A percentile compares a stretch with the other conserved stretches of the same genome.
Conservation (phyloP, 2,888 invertebrate genomes). For the Clitarchus hookeri region DNA sequence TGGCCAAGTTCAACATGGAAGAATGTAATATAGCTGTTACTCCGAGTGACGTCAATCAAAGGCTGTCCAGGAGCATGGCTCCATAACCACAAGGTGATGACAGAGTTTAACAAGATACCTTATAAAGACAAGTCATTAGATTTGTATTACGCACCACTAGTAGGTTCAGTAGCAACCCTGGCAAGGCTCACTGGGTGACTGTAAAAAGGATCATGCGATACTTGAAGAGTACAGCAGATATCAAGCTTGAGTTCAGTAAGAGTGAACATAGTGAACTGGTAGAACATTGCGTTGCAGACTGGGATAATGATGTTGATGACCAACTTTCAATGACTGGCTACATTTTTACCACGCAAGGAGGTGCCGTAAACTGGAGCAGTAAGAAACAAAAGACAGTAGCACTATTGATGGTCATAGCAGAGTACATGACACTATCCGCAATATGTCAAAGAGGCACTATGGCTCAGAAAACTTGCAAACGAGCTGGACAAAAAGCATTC, state of each 20-base stretch:
- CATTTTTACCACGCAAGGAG: not conserved
- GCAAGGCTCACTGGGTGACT: not conserved
- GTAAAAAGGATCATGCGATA: not conserved
- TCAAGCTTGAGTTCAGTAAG: no score
- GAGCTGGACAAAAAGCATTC: not conserved
- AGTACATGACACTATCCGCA: no score
- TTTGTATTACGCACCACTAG: not conserved
- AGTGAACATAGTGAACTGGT: no score
- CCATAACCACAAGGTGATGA: not conserved
- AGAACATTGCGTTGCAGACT: no score
- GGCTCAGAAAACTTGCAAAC: no score
- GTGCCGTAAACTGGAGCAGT: not conserved
- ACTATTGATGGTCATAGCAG: not conserved
- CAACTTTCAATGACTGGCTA: not conserved
- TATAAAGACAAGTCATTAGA: not conserved
- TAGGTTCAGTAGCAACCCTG: not conserved
- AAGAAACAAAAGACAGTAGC: not conserved
- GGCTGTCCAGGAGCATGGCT: not conserved
- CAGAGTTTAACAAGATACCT: not conserved
- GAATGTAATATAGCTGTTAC: not conserved
- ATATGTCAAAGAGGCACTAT: no score
- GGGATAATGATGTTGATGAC: not conserved
- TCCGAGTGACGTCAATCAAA: no score
- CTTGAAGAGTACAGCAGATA: not conserved
- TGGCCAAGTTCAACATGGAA: not conserved